Conservation (phyloP, 2,113 vertebrate species). For the Mobula birostris region DNA sequence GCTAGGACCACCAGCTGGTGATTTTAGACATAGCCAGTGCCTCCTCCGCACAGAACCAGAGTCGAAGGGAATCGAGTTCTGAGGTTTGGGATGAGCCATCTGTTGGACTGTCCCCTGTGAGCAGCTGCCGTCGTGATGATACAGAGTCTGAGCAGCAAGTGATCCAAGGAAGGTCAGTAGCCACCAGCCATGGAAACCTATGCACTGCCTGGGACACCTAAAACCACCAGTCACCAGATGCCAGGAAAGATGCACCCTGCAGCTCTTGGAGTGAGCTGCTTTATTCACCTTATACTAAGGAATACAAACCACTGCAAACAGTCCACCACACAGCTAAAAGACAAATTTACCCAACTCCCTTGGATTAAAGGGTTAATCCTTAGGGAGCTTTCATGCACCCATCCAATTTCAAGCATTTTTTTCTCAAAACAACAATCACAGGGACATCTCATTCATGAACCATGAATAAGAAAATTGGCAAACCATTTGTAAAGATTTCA, state of each 20-base stretch:
- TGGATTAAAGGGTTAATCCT: neutral
- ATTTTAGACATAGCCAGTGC: neutral
- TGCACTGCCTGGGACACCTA: neutral
- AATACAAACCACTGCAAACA: neutral
- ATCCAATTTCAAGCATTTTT: neutral
- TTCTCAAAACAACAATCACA: neutral
- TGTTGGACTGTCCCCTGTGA: slow-evolving; percentile 13
- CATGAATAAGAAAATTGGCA: neutral
- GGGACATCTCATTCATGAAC: neutral
- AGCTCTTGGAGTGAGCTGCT: neutral
- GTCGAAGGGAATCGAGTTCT: neutral
- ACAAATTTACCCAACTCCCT: neutral
- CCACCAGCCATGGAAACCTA: neutral
- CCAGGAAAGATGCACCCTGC: neutral
- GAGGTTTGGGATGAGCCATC: slow-evolving; percentile 4
- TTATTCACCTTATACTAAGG: neutral
- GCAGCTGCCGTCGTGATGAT: neutral
- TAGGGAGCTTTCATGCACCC: neutral
- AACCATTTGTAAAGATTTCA: neutral
- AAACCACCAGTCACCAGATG: neutral
- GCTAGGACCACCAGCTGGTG: neutral
- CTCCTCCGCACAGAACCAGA: neutral
- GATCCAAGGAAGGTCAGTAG: neutral
- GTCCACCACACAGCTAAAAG: neutral
- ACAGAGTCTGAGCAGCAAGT: slow-evolving; percentile 3